Evolutionary conservation across 2,113 vertebrate genomes (phyloP), one percentile per base, ranked within the genome.

Genomic region (Thymallus thymallus): DNA sequence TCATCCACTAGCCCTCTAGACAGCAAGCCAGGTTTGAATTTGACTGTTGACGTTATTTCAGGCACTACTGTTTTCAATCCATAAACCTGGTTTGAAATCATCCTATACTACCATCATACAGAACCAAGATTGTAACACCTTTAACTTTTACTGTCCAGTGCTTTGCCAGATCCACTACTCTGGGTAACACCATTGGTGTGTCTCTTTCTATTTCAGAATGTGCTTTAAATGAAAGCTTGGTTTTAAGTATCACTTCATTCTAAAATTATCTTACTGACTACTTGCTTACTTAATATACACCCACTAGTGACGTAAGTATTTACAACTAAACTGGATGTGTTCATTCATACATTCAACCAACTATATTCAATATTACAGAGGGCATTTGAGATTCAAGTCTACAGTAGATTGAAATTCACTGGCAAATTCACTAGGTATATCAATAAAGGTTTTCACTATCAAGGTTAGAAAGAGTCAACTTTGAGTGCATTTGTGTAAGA

Each of bases 401-500:
- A 20, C 30, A 45, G 26, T 20, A 46, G 62, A 29, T 75, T 41
- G 73, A 71, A 70, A 72, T 35, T 69, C 30, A 29, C 73, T 70
- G 22, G 73, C 35, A 41, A 80, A n/a, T 68, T 76, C 74, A 63
- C 64, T 65, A 56, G 29, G 64, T 51, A 14, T 51, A 51, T 18
- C 48, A 30, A 35, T 20, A 30, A 6, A 51, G 9, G 5, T 58
- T 3, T 14, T 30, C 9, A 4, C 20, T 4, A n/a, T 64, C 71
- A 77, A 74, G 76, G 63, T n/a, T 73, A 70, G 41, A 41, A 58
- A 48, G 63, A n/a, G 61, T 67, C 5, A 29, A 74, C 66, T 63
- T 64, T 64, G 26, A 72, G 58, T 77, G 55, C 69, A 69, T 84
- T 73, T 80, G 68, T 76, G 80, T 65, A 65, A 26, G 74, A 82